phyloP scores from a whole-genome alignment of 2,797 vertebrate species.

The Myripristis jacobus region DNA sequence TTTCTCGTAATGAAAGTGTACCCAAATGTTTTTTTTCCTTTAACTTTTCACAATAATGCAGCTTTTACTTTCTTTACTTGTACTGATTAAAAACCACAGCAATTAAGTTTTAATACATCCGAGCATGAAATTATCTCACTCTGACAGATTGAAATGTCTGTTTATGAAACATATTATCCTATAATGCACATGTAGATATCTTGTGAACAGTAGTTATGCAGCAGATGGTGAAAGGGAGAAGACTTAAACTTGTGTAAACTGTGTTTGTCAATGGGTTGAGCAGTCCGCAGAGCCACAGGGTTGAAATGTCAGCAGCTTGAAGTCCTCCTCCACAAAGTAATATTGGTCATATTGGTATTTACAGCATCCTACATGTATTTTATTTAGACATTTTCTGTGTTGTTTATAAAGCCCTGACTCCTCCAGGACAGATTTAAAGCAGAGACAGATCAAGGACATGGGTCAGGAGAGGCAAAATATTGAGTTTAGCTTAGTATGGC shows the following conservation, averaged over 20 bases:
- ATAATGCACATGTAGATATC: background rate
- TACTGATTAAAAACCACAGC: too few species aligned
- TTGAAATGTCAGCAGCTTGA: background rate
- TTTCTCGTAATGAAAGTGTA: too few species aligned
- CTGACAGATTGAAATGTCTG: too few species aligned
- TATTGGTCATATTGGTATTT: slow-evolving; percentile 29
- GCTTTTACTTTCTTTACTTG: too few species aligned
- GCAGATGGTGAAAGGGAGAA: background rate
- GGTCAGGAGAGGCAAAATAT: background rate
- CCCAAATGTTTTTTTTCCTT: too few species aligned
- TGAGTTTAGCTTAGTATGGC: background rate
- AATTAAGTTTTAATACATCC: too few species aligned
- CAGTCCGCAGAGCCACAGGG: background rate
- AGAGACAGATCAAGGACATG: background rate
- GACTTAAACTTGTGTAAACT: background rate
- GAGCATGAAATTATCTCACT: too few species aligned
- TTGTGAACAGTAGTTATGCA: background rate
- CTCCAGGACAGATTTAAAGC: slow-evolving; percentile 21
- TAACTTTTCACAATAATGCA: too few species aligned
- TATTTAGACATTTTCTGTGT: background rate
- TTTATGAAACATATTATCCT: too few species aligned
- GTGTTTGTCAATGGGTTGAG: background rate
- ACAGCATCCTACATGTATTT: slow-evolving; percentile 5
- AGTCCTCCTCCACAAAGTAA: slow-evolving; percentile 1
- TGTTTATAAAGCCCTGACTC: slow-evolving; percentile 21